Conservation (phyloP, 2,113 vertebrate species). For the Oceanites oceanicus region DNA sequence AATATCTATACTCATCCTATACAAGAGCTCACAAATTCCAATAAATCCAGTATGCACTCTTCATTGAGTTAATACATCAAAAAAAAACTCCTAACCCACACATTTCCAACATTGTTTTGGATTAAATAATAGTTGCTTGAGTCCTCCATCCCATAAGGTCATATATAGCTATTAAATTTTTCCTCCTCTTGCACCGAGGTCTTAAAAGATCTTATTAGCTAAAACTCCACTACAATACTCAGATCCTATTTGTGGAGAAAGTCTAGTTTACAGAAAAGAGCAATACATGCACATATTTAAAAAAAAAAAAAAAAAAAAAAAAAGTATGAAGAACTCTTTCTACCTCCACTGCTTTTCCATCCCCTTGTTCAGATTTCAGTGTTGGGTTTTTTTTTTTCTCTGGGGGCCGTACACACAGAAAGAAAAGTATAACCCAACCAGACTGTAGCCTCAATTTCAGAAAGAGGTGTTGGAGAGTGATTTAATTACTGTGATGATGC, state of each 20-base stretch:
- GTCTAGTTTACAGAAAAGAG: not conserved
- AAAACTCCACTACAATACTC: not conserved
- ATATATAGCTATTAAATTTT: not conserved
- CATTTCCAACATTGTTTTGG: not conserved
- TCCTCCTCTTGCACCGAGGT: not conserved
- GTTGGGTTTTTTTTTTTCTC: no score
- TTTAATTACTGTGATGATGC: not conserved
- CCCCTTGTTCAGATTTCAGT: not conserved
- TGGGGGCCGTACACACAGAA: not conserved
- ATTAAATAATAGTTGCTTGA: not conserved
- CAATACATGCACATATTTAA: fast-evolving
- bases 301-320: not conserved
- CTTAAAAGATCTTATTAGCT: not conserved
- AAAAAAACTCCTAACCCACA: not conserved
- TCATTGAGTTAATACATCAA: not conserved
- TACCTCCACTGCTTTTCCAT: not conserved
- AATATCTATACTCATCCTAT: not conserved
- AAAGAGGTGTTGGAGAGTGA: not conserved
- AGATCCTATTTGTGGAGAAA: not conserved
- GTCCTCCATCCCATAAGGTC: not conserved
- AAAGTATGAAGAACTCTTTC: not conserved
- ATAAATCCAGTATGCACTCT: not conserved
- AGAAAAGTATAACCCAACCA: not conserved
- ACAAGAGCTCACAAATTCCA: not conserved
- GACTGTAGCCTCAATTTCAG: not conserved